Percentiles rank a stretch among this genome's conserved stretches.
Conservation (phyloP, 2,113 vertebrate genomes). For the Labeo rohita region DNA sequence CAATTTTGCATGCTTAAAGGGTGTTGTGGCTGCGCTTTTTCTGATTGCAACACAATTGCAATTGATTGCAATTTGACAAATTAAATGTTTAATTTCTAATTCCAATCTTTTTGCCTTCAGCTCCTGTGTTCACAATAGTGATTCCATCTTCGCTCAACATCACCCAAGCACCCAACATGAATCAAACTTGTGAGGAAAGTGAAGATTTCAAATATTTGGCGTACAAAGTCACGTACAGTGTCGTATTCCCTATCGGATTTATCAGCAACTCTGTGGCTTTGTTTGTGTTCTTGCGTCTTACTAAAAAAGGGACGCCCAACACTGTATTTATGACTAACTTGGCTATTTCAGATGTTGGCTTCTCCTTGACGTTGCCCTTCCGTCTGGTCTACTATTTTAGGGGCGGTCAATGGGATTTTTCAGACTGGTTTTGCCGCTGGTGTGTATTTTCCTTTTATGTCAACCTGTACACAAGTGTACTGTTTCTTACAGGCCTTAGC, state of each 20-base stretch:
- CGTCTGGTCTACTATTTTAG: conserved; percentile 72
- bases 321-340: conserved; percentile 75
- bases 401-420: conserved; percentile 63
- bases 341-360: conserved; percentile 71
- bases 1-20: background rate
- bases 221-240: conserved; percentile 69
- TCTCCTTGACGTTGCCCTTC: conserved; percentile 74
- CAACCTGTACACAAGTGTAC: conserved; percentile 77
- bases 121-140: background rate
- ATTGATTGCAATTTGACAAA: too few species aligned
- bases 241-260: conserved; percentile 69
- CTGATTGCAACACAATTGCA: background rate
- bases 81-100: background rate
- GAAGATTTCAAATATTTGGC: conserved; percentile 65
- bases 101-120: background rate
- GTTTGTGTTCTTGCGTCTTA: conserved; percentile 63
- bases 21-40: background rate
- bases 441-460: conserved; percentile 73
- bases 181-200: background rate
- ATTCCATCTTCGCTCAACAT: background rate
- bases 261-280: conserved; percentile 68
- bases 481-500: conserved; percentile 75
- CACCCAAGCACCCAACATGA: background rate
- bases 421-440: conserved; percentile 72
- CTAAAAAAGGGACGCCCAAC: conserved; percentile 56